phyloP scores from a whole-genome alignment of 1,140 invertebrate genomes.

The Tetragnatha versicolor region DNA sequence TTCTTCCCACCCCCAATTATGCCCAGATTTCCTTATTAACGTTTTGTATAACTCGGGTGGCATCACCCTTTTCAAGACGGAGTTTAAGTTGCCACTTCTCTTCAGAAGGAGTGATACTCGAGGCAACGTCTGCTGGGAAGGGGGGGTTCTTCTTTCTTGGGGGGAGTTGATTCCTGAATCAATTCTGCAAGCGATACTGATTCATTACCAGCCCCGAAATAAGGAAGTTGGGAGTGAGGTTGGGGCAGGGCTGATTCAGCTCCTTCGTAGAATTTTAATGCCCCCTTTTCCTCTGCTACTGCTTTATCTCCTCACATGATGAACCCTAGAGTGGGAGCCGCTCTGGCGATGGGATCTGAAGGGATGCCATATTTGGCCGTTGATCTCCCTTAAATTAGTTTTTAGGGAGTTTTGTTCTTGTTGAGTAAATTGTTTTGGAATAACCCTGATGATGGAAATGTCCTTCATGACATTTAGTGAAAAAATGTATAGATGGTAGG shows the following conservation, averaged over 20 bases:
- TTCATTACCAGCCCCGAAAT: slow-evolving; percentile 14
- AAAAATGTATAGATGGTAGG: too few relatives aligned
- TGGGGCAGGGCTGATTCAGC: slow-evolving; percentile 21
- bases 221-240: neutral
- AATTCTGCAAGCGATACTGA: slow-evolving; percentile 38
- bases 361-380: slow-evolving; percentile 1
- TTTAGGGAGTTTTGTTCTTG: too few relatives aligned
- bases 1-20: neutral
- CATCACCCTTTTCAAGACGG: slow-evolving; percentile 3
- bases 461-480: too few relatives aligned
- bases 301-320: slow-evolving; percentile 38
- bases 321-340: slow-evolving; percentile 20
- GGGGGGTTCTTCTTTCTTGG: neutral
- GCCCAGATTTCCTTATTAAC: slow-evolving; percentile 30
- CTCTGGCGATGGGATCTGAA: neutral
- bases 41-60: slow-evolving; percentile 15
- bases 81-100: neutral
- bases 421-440: too few relatives aligned
- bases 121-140: neutral
- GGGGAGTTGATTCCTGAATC: slow-evolving; percentile 14
- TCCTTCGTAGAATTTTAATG: slow-evolving; percentile 49
- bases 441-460: too few relatives aligned
- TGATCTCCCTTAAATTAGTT: too few relatives aligned
- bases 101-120: neutral
- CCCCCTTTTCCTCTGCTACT: neutral